Evolutionary conservation across 2,797 vertebrate species (phyloP).

Genomic region (Neosilurus mollespiculum): DNA sequence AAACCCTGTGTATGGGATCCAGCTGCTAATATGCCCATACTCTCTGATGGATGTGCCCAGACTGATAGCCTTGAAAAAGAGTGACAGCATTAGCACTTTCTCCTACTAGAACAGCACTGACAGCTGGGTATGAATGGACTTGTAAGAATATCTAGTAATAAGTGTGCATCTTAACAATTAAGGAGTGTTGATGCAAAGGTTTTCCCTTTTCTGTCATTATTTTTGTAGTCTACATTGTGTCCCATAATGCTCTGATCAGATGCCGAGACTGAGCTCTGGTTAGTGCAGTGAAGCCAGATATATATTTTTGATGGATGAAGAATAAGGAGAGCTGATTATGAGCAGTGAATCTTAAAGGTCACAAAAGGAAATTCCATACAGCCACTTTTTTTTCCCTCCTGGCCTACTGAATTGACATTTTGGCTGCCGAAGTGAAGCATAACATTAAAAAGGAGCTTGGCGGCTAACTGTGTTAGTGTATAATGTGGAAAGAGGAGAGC

Average conservation of each 20-base stretch:
- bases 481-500: not conserved
- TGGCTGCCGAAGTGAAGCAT: slow-evolving; percentile 42
- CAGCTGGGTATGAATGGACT: not conserved
- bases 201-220: not conserved
- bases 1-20: slow-evolving; percentile 19
- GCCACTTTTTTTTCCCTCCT: not conserved
- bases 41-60: slow-evolving; percentile 32
- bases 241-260: slow-evolving; percentile 4
- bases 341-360: slow-evolving; percentile 17
- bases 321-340: slow-evolving; percentile 28
- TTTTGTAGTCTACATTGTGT: not conserved
- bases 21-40: slow-evolving; percentile 28
- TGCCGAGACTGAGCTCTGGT: slow-evolving; percentile 13
- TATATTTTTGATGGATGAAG: slow-evolving; percentile 18
- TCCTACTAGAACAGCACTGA: not conserved
- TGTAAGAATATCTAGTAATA: not conserved
- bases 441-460: not conserved
- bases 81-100: slow-evolving; percentile 6
- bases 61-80: slow-evolving; percentile 8
- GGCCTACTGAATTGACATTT: slow-evolving; percentile 29
- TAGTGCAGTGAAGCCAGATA: slow-evolving; percentile 5
- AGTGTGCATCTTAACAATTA: not conserved
- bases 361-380: slow-evolving; percentile 16
- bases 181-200: not conserved
- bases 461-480: not conserved